Evolutionary conservation across 2,888 invertebrate genomes (phyloP), one percentile per base, ranked within the genome.

Genomic region (Meghimatium bilineatum): DNA sequence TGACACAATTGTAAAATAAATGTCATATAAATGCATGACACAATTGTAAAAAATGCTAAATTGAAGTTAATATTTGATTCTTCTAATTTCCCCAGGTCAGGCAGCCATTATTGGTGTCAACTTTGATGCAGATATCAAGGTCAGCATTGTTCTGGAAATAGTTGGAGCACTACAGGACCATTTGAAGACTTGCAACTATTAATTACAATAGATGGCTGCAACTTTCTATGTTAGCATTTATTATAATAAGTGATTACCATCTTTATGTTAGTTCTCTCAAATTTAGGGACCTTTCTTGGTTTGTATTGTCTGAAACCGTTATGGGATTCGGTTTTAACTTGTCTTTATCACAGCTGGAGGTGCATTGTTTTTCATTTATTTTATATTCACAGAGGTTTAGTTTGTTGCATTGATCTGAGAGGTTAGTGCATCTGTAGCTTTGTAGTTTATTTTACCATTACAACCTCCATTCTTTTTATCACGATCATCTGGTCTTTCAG

Each of bases 101-200:
- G 67, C 69, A 26, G 34, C 29, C 56, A 67, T 82, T 20, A 69
- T 82, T 76, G 82, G 77, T 36, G 67, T 82, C 44, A 77, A 77
- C 38, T 56, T 69, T 2, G 52, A 76, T 0, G 36, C 69, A 17
- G 82, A 82, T 12, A 38, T 82, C 14, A 82, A 82, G 76, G 36
- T 77, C 8, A 20, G 67, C 26, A 20, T 17, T 1, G 29, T 82
- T 29, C 77, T 76, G 26, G 82, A 82, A 0, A 36, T 26, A 1
- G 38, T 82, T 20, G 82, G 77, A 29, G 14, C 1, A 17, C 26
- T 82, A n/a, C 49, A 20, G 38, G 69, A 76, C 26, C 69, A 76
- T 67, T 60, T 82, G 67, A 76, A 69, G 17, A 10, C 10, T 29
- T 56, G 34, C 34, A 38, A 56, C n/a, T 82, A 82, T 82, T 82